Evolutionary conservation across 2,888 invertebrate species (phyloP), one percentile per base, ranked within the genome.

Genomic region (Hermodice carunculata): DNA sequence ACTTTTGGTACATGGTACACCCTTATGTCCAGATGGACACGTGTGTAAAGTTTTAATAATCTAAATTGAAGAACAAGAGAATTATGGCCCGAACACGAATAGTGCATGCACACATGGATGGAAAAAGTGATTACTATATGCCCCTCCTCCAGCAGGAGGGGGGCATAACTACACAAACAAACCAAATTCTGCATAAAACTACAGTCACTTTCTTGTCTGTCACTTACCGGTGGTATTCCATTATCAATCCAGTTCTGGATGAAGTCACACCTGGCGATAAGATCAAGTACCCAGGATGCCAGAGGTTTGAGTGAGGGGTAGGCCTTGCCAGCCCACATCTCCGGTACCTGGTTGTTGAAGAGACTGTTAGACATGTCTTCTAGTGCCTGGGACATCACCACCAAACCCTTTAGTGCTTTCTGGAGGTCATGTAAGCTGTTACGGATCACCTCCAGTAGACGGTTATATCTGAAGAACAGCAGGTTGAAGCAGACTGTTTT

Each of bases 381-480:
- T 63, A 93, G 85, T 0, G 88, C 89, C 74, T 92, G 91, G 0
- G 93, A 93, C 92, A 93, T 92, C 46, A 93, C 92, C 34, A 93
- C 92, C 43, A 93, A 84, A 8, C 93, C 93, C 79, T 91, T 92
- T 24, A 94, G 85, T 0, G 93, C 93, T 82, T 92, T 92, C 69
- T 92, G 82, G 44, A 88, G 77, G 70, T 87, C 86, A 44, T 80
- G 87, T 42, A 92, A 83, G 1, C 90, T 89, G n/a, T 86, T 86
- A 44, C 81, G 79, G 40, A 86, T 81, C 0, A 70, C 65, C 14
- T 48, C 64, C 66, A 86, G 52, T 52, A 87, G 74, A 1, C 77
- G 76, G 75, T 86, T 86, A 71, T 85, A 86, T 64, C 86, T 85
- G 72, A 1, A 46, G 14, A 11, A 29, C 22, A 46, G 17, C 40